Base-by-base conservation (phyloP, 2,113 vertebrate genomes). In the Brachyhypopomus gauderio region DNA sequence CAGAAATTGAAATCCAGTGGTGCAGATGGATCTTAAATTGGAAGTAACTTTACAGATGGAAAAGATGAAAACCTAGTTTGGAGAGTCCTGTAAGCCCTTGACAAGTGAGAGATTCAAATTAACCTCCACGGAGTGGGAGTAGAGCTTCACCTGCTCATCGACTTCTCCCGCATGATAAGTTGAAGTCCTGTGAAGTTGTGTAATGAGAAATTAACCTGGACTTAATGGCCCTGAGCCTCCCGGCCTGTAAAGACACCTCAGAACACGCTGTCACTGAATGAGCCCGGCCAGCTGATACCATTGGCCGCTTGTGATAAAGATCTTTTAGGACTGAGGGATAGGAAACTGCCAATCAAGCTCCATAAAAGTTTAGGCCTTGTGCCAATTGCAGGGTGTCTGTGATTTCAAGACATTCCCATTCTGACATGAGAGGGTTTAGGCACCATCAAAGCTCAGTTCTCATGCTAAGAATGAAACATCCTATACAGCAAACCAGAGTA, bases 11-110 rank as follows among this genome's bases (percentile, higher is more conserved):
- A 87, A 87, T 86, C 75, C 84, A 84, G 45, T 45, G 17, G 67
- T 78, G 78, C 64, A 80, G 81, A 87, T 84, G 77, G 84, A 85
- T 72, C 87, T 87, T 81, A 86, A 87, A 88, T 88, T 88, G 81
- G 75, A 82, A 78, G 83, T 79, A 85, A 72, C 78, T 86, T 87
- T 78, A 82, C 77, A 80, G 80, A 85, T 85, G 86, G 77, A 80
- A 85, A 87, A 87, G 87, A 88, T 83, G 72, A 85, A 86, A 87
- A 79, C 69, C 84, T 83, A 82, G 82, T 84, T 83, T 78, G 75
- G 60, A 73, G 84, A 85, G 85, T 72, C 79, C 75, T 86, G 69
- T 84, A 80, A 85, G 67, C 82, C 83, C 80, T 80, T 66, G 79
- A 85, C 84, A 87, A 85, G 75, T 78, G 75, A 85, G 63, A 79